phyloP scores from a whole-genome alignment of 2,888 invertebrate genomes.

The Pammene fasciana region DNA sequence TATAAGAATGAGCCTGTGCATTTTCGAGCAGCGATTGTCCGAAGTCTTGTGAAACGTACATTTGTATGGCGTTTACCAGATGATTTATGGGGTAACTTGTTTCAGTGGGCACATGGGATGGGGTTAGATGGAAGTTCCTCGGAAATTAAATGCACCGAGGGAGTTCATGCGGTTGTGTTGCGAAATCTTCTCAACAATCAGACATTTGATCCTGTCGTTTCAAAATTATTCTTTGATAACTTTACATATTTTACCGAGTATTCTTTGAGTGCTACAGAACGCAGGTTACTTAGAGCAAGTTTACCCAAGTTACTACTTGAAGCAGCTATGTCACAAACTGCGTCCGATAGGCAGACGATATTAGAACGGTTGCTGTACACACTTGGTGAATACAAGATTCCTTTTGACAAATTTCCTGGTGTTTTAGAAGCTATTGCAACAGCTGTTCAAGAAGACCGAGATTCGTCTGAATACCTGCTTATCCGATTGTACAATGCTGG shows the following conservation, averaged over 20 bases:
- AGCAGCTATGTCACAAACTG: background rate
- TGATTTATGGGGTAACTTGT: slow-evolving; percentile 29
- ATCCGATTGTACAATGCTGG: slow-evolving; percentile 21
- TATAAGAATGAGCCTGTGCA: slow-evolving; percentile 33
- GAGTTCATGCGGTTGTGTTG: slow-evolving; percentile 34
- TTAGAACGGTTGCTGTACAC: slow-evolving; percentile 8
- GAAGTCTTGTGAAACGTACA: slow-evolving; percentile 36
- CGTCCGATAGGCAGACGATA: background rate
- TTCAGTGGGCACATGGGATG: slow-evolving; percentile 25
- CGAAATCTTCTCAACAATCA: slow-evolving; percentile 15
- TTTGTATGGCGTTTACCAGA: slow-evolving; percentile 35
- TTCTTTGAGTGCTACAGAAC: slow-evolving; percentile 16
- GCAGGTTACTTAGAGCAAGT: slow-evolving; percentile 1
- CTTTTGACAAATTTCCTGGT: slow-evolving; percentile 11
- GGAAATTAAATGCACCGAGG: slow-evolving; percentile 32
- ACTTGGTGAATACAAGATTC: slow-evolving; percentile 15
- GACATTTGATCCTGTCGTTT: background rate
- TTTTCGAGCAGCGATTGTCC: slow-evolving; percentile 34
- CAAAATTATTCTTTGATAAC: slow-evolving; percentile 13
- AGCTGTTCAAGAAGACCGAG: slow-evolving; percentile 10
- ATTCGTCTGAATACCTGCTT: slow-evolving; percentile 5
- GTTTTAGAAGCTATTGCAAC: slow-evolving; percentile 10
- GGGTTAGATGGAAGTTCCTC: slow-evolving; percentile 32
- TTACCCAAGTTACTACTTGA: slow-evolving; percentile 19
- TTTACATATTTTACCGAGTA: slow-evolving; percentile 30